Conservation (phyloP, 2,113 vertebrate species). For the Phaethornis superciliosus region DNA sequence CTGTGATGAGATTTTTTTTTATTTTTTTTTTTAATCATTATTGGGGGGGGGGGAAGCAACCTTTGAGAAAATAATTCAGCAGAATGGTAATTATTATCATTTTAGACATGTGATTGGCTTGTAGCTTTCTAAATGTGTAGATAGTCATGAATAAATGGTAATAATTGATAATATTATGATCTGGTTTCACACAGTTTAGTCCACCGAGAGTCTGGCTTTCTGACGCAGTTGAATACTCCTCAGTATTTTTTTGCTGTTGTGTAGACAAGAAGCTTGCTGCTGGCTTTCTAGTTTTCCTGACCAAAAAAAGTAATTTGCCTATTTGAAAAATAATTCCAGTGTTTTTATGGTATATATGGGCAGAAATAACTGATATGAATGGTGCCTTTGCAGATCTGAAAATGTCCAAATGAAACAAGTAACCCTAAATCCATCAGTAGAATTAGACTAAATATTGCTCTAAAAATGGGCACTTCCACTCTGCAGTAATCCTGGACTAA, state of each 20-base stretch:
- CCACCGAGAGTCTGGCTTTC: not conserved
- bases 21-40: not conserved
- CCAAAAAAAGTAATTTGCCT: not conserved
- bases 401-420: not conserved
- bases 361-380: not conserved
- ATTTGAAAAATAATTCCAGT: not conserved
- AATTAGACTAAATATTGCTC: slow-evolving; percentile 47
- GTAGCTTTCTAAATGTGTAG: not conserved
- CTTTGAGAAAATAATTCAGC: slow-evolving; percentile 18
- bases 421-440: slow-evolving; percentile 10
- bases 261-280: not conserved
- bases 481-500: slow-evolving; percentile 3
- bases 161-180: not conserved
- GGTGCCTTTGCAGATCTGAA: slow-evolving; percentile 3
- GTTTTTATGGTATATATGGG: not conserved
- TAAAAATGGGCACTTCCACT: slow-evolving; percentile 26
- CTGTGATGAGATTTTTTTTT: not conserved
- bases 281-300: not conserved
- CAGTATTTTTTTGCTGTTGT: not conserved
- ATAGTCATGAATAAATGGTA: not conserved
- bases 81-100: not conserved
- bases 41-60: not conserved
- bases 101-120: not conserved
- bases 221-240: not conserved
- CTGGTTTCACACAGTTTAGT: not conserved